phyloP scores from a whole-genome alignment of 1,140 invertebrate species.

The Bicyclus anynana region DNA sequence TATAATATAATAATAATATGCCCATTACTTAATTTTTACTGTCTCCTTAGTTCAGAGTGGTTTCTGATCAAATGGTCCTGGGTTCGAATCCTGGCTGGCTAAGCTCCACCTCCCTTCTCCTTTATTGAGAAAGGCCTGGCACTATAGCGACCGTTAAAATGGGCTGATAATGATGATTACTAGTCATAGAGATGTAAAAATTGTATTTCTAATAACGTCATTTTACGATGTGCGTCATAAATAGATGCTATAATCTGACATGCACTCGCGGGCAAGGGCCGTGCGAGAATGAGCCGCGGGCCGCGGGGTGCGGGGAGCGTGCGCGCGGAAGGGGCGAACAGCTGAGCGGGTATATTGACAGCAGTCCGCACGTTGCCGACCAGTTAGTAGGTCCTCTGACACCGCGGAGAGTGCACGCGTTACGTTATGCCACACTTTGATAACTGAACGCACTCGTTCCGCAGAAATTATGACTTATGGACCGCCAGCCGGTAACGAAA shows the following conservation, averaged over 20 bases:
- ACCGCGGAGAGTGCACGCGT: constrained; percentile 48
- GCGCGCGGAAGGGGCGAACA: constrained; percentile 58
- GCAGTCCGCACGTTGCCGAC: constrained; percentile 62
- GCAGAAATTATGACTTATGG: constrained; percentile 76
- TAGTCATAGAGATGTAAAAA: neutral
- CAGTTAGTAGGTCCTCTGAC: constrained; percentile 64
- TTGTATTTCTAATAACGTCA: neutral
- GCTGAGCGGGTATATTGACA: constrained; percentile 77
- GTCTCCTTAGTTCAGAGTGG: too few relatives aligned
- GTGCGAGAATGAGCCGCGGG: constrained; percentile 34
- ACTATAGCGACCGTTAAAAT: too few relatives aligned
- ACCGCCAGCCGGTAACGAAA: constrained; percentile 56
- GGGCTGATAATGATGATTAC: too few relatives aligned
- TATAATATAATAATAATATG: too few relatives aligned
- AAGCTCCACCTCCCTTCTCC: too few relatives aligned
- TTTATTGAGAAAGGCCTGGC: too few relatives aligned
- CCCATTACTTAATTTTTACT: too few relatives aligned
- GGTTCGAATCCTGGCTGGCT: too few relatives aligned
- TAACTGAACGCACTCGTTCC: constrained; percentile 55
- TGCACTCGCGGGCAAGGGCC: constrained; percentile 29
- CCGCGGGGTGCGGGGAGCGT: constrained; percentile 37
- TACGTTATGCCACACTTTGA: constrained; percentile 50
- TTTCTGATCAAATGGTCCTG: too few relatives aligned
- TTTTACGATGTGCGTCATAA: neutral
- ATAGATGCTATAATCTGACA: neutral